A percentile compares a stretch with the other conserved stretches of the same genome.
Evolutionary conservation across 1,140 invertebrate species (phyloP).

Genomic region (Aphis craccivora): DNA sequence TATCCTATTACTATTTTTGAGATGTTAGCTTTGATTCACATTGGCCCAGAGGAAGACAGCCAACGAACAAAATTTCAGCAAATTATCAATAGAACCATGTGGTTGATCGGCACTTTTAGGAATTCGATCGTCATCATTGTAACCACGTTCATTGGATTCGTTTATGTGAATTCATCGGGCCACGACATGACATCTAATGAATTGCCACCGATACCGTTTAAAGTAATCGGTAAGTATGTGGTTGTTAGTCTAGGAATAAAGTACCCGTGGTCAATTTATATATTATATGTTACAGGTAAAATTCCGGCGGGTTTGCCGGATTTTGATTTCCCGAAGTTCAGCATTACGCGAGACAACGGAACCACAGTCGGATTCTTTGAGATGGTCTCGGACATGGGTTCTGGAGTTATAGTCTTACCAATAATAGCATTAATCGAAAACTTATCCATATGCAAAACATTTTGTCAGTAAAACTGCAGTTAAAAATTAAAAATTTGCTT

Average conservation of each 20-base stretch:
- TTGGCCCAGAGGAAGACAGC: conserved; percentile 67
- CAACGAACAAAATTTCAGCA: conserved; percentile 64
- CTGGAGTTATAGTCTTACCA: conserved; percentile 79
- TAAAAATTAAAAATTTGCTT: not conserved
- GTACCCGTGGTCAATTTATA: not conserved
- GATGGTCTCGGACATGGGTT: conserved; percentile 77
- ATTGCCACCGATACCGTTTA: conserved; percentile 24
- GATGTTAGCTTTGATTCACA: conserved; percentile 68
- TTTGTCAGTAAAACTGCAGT: conserved; percentile 63
- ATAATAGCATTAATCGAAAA: conserved; percentile 84
- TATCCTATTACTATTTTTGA: conserved; percentile 41
- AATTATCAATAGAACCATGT: conserved; percentile 66
- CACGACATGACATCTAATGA: conserved; percentile 20
- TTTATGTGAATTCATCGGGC: conserved; percentile 65
- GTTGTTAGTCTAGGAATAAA: not conserved
- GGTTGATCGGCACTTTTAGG: conserved; percentile 66
- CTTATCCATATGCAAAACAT: conserved; percentile 84
- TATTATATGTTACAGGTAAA: conserved; percentile 64
- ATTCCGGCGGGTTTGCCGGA: conserved; percentile 76
- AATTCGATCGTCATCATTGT: conserved; percentile 67
- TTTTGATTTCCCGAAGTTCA: conserved; percentile 71
- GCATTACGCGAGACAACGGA: conserved; percentile 66
- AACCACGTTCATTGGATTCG: conserved; percentile 69
- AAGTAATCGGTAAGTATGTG: conserved; percentile 29
- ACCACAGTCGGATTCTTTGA: conserved; percentile 68